These are phyloP conservation scores for Pseudachorutes palmiensis DNA, from an alignment of 1,140 invertebrate genomes.

Conservation along the genomic window DNA sequence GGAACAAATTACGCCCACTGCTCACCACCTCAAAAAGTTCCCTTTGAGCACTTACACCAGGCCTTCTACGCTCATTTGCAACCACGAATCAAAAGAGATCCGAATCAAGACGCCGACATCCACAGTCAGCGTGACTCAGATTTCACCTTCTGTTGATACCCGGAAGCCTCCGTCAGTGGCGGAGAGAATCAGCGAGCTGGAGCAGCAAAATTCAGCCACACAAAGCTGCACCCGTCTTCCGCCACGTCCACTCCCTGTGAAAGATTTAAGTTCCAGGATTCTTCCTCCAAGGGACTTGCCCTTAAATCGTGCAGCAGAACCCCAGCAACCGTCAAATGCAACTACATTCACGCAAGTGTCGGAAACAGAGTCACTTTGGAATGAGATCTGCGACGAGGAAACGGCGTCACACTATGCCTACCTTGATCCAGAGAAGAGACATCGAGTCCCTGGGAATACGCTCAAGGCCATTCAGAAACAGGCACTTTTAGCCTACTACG, in stretches of 20 bases:
- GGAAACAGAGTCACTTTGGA: not conserved
- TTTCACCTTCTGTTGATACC: conserved; percentile 46
- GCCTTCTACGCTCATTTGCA: conserved; percentile 33
- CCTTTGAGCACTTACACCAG: conserved; percentile 40
- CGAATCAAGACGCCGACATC: conserved; percentile 8
- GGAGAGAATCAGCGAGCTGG: conserved; percentile 64
- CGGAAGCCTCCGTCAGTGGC: conserved; percentile 55
- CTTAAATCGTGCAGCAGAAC: not conserved
- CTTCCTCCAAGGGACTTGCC: too few species aligned
- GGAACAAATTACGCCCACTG: not conserved
- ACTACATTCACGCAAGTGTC: not conserved
- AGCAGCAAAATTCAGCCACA: conserved; percentile 42
- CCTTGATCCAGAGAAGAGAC: conserved; percentile 66
- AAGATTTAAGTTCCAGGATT: too few species aligned
- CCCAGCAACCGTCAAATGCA: not conserved
- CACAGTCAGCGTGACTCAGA: conserved; percentile 26
- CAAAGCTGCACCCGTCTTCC: not conserved
- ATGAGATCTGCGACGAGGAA: too few species aligned
- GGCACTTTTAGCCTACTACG: conserved; percentile 73
- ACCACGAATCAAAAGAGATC: not conserved
- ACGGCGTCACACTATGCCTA: conserved; percentile 54
- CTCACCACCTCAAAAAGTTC: conserved; percentile 39
- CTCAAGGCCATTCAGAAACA: conserved; percentile 80
- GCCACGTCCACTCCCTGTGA: not conserved
- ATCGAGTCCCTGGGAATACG: conserved; percentile 62